Conservation (phyloP, 2,797 vertebrate genomes). For the Cuculus canorus region DNA sequence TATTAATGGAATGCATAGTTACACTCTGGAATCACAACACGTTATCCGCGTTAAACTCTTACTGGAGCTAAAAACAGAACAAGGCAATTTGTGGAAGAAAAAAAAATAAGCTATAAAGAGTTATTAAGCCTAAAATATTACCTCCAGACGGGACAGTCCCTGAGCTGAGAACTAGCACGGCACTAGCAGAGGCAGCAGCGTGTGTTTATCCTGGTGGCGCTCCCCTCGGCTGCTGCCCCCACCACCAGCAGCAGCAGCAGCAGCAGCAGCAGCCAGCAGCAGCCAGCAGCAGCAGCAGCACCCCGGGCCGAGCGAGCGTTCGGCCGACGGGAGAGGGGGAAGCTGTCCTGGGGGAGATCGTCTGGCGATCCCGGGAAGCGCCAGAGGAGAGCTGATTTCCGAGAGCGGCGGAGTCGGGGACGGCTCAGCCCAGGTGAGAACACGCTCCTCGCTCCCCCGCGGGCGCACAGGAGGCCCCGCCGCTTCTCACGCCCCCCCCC, state of each 20-base stretch:
- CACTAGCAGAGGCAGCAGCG: background rate
- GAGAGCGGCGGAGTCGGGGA: background rate
- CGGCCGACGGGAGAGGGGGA: too few relatives aligned
- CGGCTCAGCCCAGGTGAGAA: background rate
- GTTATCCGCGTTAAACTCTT: background rate
- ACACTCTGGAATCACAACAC: background rate
- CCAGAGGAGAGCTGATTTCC: background rate
- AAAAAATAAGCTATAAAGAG: background rate
- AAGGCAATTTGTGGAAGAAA: background rate
- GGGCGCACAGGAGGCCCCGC: background rate
- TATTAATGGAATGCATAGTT: background rate
- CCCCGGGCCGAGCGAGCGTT: too few relatives aligned
- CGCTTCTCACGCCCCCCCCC: background rate
- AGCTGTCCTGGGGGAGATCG: too few relatives aligned
- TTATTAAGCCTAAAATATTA: background rate
- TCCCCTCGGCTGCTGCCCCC: constrained; percentile 1
- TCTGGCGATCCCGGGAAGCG: too few relatives aligned
- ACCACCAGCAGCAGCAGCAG: background rate
- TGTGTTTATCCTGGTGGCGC: background rate
- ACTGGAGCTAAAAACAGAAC: background rate
- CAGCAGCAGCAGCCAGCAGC: background rate
- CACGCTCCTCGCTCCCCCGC: too few relatives aligned
- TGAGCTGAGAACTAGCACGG: background rate
- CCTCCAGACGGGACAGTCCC: background rate
- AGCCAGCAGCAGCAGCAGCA: background rate